Base-by-base conservation (phyloP, 2,113 vertebrate genomes). In the Ailuropoda melanoleuca region DNA sequence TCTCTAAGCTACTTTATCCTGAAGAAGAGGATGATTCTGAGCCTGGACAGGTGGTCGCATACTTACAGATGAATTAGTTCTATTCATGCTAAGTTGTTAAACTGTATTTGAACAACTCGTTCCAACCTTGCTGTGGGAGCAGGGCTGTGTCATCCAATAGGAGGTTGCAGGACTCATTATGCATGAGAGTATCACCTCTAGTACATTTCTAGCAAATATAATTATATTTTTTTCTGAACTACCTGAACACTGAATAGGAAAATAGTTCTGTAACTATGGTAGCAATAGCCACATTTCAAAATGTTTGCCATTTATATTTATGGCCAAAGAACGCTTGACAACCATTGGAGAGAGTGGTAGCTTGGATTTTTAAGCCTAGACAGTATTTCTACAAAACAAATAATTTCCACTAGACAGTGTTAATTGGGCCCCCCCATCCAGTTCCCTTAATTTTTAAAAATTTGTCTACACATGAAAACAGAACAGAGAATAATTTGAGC, bases 1-100 rank as follows among this genome's bases (percentile, higher is more conserved):
- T 99, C 13, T 99, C 99, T 55, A 97, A 97, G 1, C 95, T 99
- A 64, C 98, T 99, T 1, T 93, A 70, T 19, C 56, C 95, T 21
- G 84, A 97, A 64, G 96, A 98, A 29, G 98, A 98, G 10, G 98
- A 98, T 2, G 99, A 99, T 0, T 98, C 98, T 4, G 98, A 99
- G 0, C 66, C 55, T 13, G 97, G 68, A 31, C 50, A 93, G 58
- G 96, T 88, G 97, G 97, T 98, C 26, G 97, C 56, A 64, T 74
- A 87, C 78, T 77, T 95, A 58, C 6, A 97, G 88, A 94, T 97
- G 10, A 92, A 93, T 96, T 97, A 37, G 50, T 92, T 97, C 56
- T 93, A 17, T 90, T 96, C 62, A 95, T 14, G 26, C 24, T 46
- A 96, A 74, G 19, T 91, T 70, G 39, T 94, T 46, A 95, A 96